These are phyloP conservation scores for Baccha elongata DNA, from an alignment of 2,888 invertebrate genomes.

Conservation along the genomic window DNA sequence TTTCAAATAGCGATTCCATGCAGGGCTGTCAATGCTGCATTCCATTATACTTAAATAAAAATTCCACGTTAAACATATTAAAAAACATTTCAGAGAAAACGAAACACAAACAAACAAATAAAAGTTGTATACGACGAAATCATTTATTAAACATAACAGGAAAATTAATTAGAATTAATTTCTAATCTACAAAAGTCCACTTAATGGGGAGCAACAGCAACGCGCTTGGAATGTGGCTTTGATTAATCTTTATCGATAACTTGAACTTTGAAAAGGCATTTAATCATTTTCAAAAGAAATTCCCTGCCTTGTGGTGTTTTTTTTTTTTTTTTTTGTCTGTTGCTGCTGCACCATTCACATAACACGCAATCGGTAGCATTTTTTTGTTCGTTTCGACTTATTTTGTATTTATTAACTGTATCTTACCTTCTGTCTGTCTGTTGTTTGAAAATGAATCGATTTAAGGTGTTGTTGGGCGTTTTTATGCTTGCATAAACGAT, in stretches of 20 bases:
- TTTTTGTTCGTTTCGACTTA: slow-evolving; percentile 6
- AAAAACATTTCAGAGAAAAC: slow-evolving; percentile 21
- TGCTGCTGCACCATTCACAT: slow-evolving; percentile 8
- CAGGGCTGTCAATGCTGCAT: slow-evolving; percentile 30
- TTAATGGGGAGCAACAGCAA: slow-evolving; percentile 47
- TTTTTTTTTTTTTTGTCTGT: neutral
- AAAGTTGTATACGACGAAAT: slow-evolving; percentile 20
- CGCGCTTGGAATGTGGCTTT: slow-evolving; percentile 58
- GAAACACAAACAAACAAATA: no score
- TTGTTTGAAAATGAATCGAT: slow-evolving; percentile 12
- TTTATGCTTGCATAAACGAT: slow-evolving; percentile 28
- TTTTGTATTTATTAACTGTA: neutral
- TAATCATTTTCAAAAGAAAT: slow-evolving; percentile 62
- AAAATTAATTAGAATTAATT: slow-evolving; percentile 70
- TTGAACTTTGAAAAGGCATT: slow-evolving; percentile 60
- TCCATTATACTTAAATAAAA: slow-evolving; percentile 27
- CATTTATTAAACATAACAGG: slow-evolving; percentile 42
- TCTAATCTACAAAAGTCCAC: slow-evolving; percentile 64
- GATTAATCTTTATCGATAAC: slow-evolving; percentile 59
- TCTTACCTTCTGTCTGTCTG: neutral
- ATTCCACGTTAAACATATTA: slow-evolving; percentile 27
- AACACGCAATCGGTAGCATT: slow-evolving; percentile 64
- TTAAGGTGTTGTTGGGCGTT: slow-evolving; percentile 30
- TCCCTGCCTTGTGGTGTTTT: slow-evolving; percentile 18
- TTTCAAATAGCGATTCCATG: neutral